Base-by-base conservation (phyloP, 2,888 invertebrate genomes). In the Hofmannophila pseudospretella region DNA sequence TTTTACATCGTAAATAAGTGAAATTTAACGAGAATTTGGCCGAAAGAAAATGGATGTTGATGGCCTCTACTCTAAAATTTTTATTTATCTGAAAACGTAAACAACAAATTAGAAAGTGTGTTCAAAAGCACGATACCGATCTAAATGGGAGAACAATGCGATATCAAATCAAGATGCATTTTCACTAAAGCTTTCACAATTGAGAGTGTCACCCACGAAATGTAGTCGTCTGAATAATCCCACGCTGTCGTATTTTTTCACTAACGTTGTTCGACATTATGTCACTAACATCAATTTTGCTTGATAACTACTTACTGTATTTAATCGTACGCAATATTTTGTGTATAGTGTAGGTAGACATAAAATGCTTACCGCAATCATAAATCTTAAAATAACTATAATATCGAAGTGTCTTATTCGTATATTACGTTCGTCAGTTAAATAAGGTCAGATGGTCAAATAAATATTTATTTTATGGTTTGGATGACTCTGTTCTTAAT, bases 151-250 rank as follows among this genome's bases (percentile, higher is more conserved):
- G 52, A 58, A 63, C 63, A 63, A 63, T 58, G 49, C 49, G 39
- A 54, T 56, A 56, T 60, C 51, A 47, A 52, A 56, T 60, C 51
- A 47, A 52, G 46, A 51, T 49, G 43, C 41, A 54, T 63, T 64
- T 63, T 53, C 55, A 47, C 57, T 47, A 36, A 57, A 53, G 50
- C 62, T 64, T 63, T 63, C 60, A 59, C 64, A 54, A 51, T 45
- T 40, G 39, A 45, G 47, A 51, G 54, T 58, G 63, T 58, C 61
- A 58, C 59, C 58, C 47, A 54, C 49, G 50, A 51, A 49, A 54
- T 54, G 58, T 54, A 57, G 38, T 33, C 36, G 16, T 22, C 7
- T 4, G 7, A 23, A 22, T 29, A 36, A 38, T 59, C 64, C 63
- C 62, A 62, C 64, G 60, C 54, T 42, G 38, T 38, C 28, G 10